phyloP scores from a whole-genome alignment of 2,797 vertebrate species.

The Myripristis murdjan region DNA sequence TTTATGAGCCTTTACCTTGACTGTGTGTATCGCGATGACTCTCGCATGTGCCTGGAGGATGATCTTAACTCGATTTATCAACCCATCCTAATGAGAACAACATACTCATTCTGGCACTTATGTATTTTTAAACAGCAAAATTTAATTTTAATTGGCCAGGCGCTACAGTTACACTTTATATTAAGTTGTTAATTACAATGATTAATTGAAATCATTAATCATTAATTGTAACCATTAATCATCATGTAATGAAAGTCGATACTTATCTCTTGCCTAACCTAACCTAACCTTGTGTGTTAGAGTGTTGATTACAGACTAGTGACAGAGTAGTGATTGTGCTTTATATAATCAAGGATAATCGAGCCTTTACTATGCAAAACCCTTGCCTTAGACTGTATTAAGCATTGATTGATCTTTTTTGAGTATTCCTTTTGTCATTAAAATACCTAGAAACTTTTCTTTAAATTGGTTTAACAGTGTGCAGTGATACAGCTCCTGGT shows the following conservation, averaged over 20 bases:
- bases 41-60: constrained; percentile 30
- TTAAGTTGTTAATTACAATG: constrained; percentile 61
- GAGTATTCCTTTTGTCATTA: constrained; percentile 6
- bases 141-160: constrained; percentile 51
- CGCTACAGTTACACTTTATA: constrained; percentile 42
- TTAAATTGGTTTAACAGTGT: constrained; percentile 20
- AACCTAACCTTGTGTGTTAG: constrained; percentile 24
- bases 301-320: constrained; percentile 11
- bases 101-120: constrained; percentile 47
- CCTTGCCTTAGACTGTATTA: constrained; percentile 4
- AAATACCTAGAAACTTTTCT: constrained; percentile 14
- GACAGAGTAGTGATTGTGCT: constrained; percentile 7
- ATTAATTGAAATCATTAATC: constrained; percentile 61
- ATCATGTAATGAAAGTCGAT: constrained; percentile 54
- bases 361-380: constrained; percentile 12
- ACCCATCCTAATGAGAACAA: constrained; percentile 53
- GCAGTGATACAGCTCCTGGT: constrained; percentile 16
- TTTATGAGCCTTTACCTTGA: constrained; percentile 67
- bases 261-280: constrained; percentile 34
- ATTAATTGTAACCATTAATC: constrained; percentile 58
- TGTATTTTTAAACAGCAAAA: constrained; percentile 53
- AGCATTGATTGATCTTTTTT: constrained; percentile 1
- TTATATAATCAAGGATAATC: constrained; percentile 20
- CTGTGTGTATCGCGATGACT: constrained; percentile 44
- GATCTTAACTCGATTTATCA: constrained; percentile 42